Conservation (phyloP, 2,888 invertebrate species). For the Himalopsyche kuldschensis region DNA sequence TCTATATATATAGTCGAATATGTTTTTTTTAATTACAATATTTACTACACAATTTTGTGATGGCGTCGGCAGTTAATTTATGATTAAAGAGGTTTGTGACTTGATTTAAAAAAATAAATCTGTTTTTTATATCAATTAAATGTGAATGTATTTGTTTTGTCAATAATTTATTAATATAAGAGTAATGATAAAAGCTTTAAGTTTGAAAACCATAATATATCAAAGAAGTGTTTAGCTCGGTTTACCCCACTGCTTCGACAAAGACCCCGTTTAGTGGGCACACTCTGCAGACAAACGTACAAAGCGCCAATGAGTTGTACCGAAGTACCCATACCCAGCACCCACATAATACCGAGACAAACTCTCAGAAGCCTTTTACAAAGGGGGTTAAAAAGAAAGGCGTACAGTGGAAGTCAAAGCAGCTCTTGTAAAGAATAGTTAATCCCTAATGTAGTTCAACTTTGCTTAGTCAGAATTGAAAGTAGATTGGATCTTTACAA, state of each 20-base stretch:
- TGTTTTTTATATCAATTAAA: no score
- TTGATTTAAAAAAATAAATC: no score
- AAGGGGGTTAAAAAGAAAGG: background rate
- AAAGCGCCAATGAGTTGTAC: slow-evolving; percentile 12
- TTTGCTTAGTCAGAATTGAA: background rate
- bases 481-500: background rate
- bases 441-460: background rate
- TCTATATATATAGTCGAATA: no score
- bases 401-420: background rate
- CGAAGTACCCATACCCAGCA: background rate
- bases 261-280: slow-evolving; percentile 13
- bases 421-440: background rate
- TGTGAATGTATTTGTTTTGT: no score
- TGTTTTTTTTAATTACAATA: no score
- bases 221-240: background rate
- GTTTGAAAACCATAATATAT: background rate
- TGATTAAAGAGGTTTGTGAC: no score
- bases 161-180: background rate
- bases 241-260: slow-evolving; percentile 1
- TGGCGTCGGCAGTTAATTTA: no score
- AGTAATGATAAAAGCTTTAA: background rate
- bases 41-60: no score
- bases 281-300: slow-evolving; percentile 10
- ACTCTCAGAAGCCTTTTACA: background rate
- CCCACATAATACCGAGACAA: background rate